Evolutionary conservation across 2,113 vertebrate genomes (phyloP).

Genomic region (Nettapus auritus): DNA sequence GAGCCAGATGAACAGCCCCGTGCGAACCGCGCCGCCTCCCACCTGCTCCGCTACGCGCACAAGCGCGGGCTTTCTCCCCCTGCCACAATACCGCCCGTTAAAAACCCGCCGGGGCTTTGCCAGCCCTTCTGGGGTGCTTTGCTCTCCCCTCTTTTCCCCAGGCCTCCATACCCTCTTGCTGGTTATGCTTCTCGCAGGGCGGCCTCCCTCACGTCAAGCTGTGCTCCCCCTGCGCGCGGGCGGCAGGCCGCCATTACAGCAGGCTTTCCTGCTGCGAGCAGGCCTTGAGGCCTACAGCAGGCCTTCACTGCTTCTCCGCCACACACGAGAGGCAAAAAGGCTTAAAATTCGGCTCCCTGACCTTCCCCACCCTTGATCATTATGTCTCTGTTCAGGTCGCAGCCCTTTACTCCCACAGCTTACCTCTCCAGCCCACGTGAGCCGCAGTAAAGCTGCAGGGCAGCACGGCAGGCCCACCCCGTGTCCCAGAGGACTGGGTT

Average conservation of each 20-base stretch:
- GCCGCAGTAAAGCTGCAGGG: background rate
- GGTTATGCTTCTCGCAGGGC: background rate
- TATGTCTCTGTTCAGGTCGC: background rate
- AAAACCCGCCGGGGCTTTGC: background rate
- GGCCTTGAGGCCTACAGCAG: background rate
- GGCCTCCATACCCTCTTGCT: constrained; percentile 4
- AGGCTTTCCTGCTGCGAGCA: background rate
- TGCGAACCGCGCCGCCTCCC: background rate
- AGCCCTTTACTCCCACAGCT: background rate
- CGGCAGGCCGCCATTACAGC: background rate
- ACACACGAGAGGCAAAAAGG: background rate
- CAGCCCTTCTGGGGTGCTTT: constrained; percentile 15
- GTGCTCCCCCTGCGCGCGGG: background rate
- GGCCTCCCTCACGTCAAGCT: background rate
- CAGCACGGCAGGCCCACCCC: background rate
- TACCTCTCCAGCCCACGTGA: background rate
- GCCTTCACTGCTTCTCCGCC: background rate
- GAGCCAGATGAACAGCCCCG: constrained; percentile 7
- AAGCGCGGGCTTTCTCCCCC: background rate
- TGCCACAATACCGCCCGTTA: background rate
- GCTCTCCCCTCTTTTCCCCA: background rate
- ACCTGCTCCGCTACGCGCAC: background rate
- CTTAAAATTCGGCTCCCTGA: background rate
- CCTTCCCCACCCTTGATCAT: background rate
- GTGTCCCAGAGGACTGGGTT: fast-evolving